Evolutionary conservation across 2,888 invertebrate species (phyloP), one percentile per base, ranked within the genome.

Genomic region (Empis stercorea): DNA sequence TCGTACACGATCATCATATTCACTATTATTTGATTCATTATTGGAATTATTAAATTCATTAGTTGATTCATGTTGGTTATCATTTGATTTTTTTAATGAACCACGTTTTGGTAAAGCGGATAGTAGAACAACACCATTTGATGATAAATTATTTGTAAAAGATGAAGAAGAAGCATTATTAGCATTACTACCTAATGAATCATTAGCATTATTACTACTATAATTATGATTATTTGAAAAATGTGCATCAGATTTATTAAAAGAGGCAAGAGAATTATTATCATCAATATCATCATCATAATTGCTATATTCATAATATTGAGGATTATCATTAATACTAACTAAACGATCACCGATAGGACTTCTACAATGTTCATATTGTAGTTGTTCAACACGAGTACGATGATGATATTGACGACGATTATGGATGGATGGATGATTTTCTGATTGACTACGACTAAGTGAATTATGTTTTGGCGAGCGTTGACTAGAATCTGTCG

Each of bases 91-190:
- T 63, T 64, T 61, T 56, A 62, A 59, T 56, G 63, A 63, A 56
- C 59, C 61, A 61, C 62, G 62, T 62, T 61, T 62, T 54, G 61
- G 60, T 30, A 59, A 59, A 57, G 62, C 60, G 60, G 61, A 57
- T 53, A 56, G 57, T 57, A 54, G 56, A 57, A 63, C 64, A 62
- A 65, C 65, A 63, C 62, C 65, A 63, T 65, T 50, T 45, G 50
- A 44, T 45, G 65, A 63, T 64, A 66, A 64, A 63, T 65, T 62
- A 60, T 65, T 65, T 71, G 75, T 66, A 70, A 76, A 73, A 74
- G 74, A 77, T 72, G 74, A 68, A 70, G 76, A 73, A 75, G 75
- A 78, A 73, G 74, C 66, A 66, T 65, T 64, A 69, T 70, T 70
- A 70, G 70, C 67, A 73, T 71, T 73, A 72, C 76, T 78, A 77